Evolutionary conservation across 2,113 vertebrate genomes (phyloP).

Genomic region (Sinocyclocheilus rhinocerous): DNA sequence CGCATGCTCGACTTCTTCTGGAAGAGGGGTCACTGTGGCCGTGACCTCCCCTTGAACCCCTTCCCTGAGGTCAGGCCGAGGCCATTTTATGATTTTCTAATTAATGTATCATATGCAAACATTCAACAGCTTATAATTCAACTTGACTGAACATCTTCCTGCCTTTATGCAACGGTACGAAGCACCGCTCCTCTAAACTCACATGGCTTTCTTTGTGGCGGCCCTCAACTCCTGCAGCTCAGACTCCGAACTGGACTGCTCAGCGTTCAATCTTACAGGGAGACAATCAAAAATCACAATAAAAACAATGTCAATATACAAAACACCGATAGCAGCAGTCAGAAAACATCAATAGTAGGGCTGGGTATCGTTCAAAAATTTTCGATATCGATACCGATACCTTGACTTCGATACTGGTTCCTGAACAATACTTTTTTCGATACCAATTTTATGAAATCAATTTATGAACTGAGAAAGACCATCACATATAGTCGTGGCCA

Average conservation of each 20-base stretch:
- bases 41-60: too few relatives aligned
- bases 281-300: constrained; percentile 11
- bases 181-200: constrained; percentile 66
- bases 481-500: too few relatives aligned
- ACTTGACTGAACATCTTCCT: background rate
- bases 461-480: too few relatives aligned
- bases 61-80: too few relatives aligned
- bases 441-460: too few relatives aligned
- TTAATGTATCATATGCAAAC: background rate
- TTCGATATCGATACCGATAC: too few relatives aligned
- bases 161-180: background rate
- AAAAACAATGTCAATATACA: background rate
- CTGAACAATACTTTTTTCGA: too few relatives aligned
- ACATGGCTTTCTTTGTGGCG: constrained; percentile 84
- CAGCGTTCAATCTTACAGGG: constrained; percentile 70
- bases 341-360: background rate
- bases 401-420: too few relatives aligned
- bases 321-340: background rate
- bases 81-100: background rate
- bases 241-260: constrained; percentile 73
- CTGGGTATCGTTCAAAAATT: too few relatives aligned
- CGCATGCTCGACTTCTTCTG: too few relatives aligned
- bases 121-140: background rate
- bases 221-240: constrained; percentile 78
- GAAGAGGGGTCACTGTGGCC: too few relatives aligned